Evolutionary conservation across 2,113 vertebrate genomes (phyloP), one percentile per base, ranked within the genome.

Genomic region (Leiothrix lutea): DNA sequence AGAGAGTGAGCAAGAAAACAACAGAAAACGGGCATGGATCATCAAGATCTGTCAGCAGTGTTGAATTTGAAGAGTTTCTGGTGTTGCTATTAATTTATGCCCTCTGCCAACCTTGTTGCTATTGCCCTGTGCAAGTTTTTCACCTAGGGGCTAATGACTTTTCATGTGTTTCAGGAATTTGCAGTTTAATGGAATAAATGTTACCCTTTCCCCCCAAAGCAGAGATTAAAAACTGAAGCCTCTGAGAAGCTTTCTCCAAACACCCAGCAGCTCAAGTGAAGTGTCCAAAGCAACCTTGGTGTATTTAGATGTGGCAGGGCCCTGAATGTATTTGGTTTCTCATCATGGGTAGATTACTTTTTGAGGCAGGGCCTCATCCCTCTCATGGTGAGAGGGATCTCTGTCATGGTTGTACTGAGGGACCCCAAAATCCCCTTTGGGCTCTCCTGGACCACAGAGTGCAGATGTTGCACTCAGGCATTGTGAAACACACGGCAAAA

Each of bases 111-210:
- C 26, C 54, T 77, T 73, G 23, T 38, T 85, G 84, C 56, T 74
- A 1, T 83, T 83, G 38, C 33, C 47, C 17, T 3, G 2, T 54
- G 40, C 17, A 40, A 45, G 7, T 80, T 18, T 89, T 74, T 83
- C 36, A 84, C 48, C 71, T 33, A 9, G 23, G 21, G 38, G 29
- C 86, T 86, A 69, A 57, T 26, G 42, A 53, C 38, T 91, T 92
- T 51, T 51, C 33, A 11, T 7, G 5, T 72, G 26, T 58, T 92
- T 51, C 14, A 66, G 57, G 66, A 81, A 89, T 94, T 60, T 90
- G 11, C 87, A 60, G 81, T 95, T 94, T 84, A 62, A 64, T 94
- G 64, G 75, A 78, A 80, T 92, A 80, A 84, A 80, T 86, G 33
- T 66, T 56, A 65, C 12, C 24, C 15, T 70, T 89, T 70, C 33